These are phyloP conservation scores for Escarpia spicata DNA, from an alignment of 2,888 invertebrate genomes.

Conservation along the genomic window DNA sequence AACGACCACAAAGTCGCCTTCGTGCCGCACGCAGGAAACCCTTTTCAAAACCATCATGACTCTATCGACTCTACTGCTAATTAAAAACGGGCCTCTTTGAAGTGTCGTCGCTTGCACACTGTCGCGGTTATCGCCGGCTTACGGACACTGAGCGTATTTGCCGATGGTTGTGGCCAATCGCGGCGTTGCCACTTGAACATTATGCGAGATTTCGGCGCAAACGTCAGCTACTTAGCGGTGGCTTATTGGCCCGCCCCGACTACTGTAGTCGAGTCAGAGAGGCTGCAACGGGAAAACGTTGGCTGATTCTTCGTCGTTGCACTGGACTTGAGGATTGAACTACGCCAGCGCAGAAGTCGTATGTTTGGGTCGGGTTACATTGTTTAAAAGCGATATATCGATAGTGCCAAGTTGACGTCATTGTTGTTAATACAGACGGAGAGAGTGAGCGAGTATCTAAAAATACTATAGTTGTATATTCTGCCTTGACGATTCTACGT, in stretches of 20 bases:
- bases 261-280: neutral
- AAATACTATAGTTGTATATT: neutral
- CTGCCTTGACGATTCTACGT: neutral
- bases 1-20: neutral
- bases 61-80: neutral
- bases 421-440: neutral
- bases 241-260: neutral
- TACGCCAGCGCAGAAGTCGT: neutral
- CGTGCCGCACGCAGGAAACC: neutral
- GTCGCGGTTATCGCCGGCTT: neutral
- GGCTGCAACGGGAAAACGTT: neutral
- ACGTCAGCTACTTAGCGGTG: neutral
- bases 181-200: neutral
- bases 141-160: neutral
- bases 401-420: neutral
- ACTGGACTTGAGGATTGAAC: neutral
- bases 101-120: neutral
- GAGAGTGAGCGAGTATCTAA: neutral
- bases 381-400: neutral
- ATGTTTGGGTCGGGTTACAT: neutral
- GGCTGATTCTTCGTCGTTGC: neutral
- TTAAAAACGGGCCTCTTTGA: neutral
- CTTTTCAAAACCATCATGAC: neutral
- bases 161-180: neutral
- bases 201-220: slow-evolving; percentile 13